Conservation (phyloP, 1,140 invertebrate species). For the Forficula auricularia region DNA sequence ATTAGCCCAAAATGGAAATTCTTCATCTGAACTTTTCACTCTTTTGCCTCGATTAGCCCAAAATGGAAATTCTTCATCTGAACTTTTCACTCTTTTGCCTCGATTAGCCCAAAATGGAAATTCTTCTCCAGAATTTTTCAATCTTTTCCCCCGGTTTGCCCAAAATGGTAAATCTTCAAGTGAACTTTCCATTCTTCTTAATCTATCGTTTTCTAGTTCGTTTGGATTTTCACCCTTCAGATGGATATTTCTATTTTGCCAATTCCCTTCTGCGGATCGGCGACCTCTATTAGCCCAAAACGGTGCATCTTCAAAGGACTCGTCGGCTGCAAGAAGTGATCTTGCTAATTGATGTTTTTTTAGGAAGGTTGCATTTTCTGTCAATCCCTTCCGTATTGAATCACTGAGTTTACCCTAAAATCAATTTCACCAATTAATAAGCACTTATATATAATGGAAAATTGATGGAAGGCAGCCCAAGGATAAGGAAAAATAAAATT, state of each 20-base stretch:
- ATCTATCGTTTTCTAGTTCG: not conserved
- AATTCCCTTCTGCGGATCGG: not conserved
- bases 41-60: not conserved
- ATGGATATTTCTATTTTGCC: not conserved
- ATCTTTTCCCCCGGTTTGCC: not conserved
- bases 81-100: not conserved
- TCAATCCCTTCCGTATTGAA: no score
- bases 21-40: not conserved
- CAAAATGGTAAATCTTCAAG: not conserved
- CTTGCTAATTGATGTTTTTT: no score
- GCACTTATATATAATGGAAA: no score
- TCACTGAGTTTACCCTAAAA: no score
- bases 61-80: not conserved
- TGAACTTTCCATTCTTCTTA: not conserved
- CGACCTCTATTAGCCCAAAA: conserved; percentile 4
- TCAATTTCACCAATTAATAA: no score
- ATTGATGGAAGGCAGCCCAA: no score
- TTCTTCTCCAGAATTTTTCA: not conserved
- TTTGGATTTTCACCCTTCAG: no score
- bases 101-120: conserved; percentile 1
- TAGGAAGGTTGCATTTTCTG: no score
- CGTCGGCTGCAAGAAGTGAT: no score
- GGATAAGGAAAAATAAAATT: no score
- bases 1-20: conserved; percentile 2
- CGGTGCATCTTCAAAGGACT: not conserved